A percentile compares a stretch with the other conserved stretches of the same genome.
Conservation (phyloP, 1,140 invertebrate genomes). For the Drosophila suzukii region DNA sequence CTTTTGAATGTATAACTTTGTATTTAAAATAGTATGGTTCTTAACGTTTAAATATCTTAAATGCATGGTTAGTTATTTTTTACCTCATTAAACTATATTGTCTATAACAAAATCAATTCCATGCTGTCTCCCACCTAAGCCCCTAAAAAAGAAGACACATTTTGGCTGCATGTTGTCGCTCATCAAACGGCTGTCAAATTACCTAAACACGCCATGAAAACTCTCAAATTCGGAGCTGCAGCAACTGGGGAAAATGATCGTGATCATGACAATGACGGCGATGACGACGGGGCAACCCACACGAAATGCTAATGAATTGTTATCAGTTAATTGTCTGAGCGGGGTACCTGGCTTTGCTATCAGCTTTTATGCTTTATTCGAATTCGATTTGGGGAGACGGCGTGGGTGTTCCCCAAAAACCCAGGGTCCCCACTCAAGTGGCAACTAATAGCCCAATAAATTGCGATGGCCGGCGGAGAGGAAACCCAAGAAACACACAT, state of each 20-base stretch:
- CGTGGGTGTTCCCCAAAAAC: constrained; percentile 60
- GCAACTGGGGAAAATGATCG: constrained; percentile 24
- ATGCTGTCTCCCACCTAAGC: constrained; percentile 24
- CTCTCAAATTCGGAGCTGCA: not conserved
- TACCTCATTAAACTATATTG: not conserved
- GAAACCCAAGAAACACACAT: constrained; percentile 24
- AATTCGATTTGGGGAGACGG: constrained; percentile 43
- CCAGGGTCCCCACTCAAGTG: constrained; percentile 54
- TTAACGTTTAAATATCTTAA: not conserved
- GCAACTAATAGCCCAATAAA: constrained; percentile 79
- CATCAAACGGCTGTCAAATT: constrained; percentile 75
- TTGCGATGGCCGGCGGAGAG: constrained; percentile 34
- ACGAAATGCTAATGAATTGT: constrained; percentile 75
- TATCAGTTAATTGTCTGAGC: constrained; percentile 69
- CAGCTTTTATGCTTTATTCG: constrained; percentile 70
- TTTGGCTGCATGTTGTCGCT: constrained; percentile 27
- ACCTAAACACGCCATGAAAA: constrained; percentile 63
- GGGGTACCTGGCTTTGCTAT: constrained; percentile 50
- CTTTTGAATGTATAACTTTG: no score
- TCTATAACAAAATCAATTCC: constrained; percentile 12
- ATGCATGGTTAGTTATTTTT: not conserved
- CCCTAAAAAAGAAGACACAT: constrained; percentile 18
- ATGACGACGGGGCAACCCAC: constrained; percentile 37
- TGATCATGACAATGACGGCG: constrained; percentile 22
- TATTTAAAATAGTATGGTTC: not conserved